These are phyloP conservation scores for Prunella himalayana DNA, from an alignment of 2,113 vertebrate genomes.

Conservation along the genomic window DNA sequence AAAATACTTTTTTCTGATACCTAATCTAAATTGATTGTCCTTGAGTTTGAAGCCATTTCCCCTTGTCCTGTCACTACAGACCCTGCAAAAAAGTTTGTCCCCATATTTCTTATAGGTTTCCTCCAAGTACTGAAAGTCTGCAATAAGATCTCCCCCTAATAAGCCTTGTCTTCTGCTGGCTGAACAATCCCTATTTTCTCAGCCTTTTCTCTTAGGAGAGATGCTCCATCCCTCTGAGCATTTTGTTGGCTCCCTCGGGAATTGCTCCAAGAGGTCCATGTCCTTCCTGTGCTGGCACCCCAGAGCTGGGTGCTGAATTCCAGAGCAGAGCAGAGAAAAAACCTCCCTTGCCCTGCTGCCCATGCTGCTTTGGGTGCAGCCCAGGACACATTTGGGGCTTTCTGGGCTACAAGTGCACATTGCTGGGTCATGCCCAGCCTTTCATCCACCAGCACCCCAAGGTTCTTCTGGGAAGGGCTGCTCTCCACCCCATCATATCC, in stretches of 20 bases:
- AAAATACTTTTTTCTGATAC: not conserved
- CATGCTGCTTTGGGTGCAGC: rapidly evolving
- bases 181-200: not conserved
- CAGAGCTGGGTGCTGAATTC: not conserved
- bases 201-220: not conserved
- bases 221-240: not conserved
- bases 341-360: not conserved
- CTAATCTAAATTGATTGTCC: not conserved
- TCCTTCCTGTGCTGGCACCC: not conserved
- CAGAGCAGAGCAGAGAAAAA: not conserved
- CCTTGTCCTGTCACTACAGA: not conserved
- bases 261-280: rapidly evolving
- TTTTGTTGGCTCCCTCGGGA: not conserved
- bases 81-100: not conserved
- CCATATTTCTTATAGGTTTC: not conserved
- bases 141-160: not conserved
- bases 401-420: not conserved
- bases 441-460: not conserved
- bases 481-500: not conserved
- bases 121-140: not conserved
- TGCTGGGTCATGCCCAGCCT: not conserved
- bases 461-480: not conserved
- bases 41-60: not conserved
- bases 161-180: not conserved
- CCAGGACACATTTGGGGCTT: not conserved